These are phyloP conservation scores for Notodonta ziczac DNA, from an alignment of 2,888 invertebrate species.

Conservation along the genomic window DNA sequence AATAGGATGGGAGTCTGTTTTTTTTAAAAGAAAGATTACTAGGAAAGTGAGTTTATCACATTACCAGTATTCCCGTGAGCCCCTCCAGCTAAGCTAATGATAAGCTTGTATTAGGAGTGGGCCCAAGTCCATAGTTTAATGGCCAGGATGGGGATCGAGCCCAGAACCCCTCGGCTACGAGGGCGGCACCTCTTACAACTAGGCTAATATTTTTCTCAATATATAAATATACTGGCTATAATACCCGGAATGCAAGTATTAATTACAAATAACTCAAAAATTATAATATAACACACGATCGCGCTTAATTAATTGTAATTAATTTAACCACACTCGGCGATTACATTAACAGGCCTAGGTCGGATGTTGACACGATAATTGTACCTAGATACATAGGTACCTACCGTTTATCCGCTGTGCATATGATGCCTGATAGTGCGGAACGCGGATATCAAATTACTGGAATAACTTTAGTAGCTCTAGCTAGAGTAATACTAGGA, in stretches of 20 bases:
- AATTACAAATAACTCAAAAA: not conserved
- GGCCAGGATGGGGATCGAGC: too few relatives aligned
- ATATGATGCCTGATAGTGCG: not conserved
- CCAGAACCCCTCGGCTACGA: too few relatives aligned
- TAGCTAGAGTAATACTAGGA: not conserved
- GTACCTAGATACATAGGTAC: conserved; percentile 21
- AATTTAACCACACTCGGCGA: conserved; percentile 41
- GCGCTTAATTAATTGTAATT: conserved; percentile 18
- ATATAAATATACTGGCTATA: not conserved
- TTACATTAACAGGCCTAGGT: conserved; percentile 46
- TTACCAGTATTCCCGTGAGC: too few relatives aligned
- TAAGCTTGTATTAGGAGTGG: too few relatives aligned
- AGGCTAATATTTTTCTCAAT: too few relatives aligned
- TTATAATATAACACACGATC: not conserved
- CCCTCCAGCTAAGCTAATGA: too few relatives aligned
- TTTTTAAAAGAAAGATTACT: too few relatives aligned
- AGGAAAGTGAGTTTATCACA: too few relatives aligned
- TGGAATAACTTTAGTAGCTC: not conserved
- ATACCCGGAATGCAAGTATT: not conserved
- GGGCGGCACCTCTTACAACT: too few relatives aligned
- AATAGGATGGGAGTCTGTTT: too few relatives aligned
- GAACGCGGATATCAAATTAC: not conserved
- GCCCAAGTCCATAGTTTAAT: too few relatives aligned
- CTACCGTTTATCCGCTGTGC: not conserved
- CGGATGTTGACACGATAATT: conserved; percentile 45